phyloP scores from a whole-genome alignment of 2,797 vertebrate genomes.

The Carcharodon carcharias region DNA sequence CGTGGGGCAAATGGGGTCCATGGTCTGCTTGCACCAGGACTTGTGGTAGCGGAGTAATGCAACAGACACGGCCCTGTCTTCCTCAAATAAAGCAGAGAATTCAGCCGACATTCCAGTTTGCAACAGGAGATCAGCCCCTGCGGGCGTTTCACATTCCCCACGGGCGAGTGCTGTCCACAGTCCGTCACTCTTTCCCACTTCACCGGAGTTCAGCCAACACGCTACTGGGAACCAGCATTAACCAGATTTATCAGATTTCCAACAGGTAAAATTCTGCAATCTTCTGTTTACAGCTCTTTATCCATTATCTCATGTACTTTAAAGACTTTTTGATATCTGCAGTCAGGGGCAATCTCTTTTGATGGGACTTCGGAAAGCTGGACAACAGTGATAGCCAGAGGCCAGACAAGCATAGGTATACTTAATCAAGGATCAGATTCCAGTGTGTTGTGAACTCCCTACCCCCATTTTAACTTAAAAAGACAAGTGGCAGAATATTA shows the following conservation, averaged over 20 bases:
- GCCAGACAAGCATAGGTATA: neutral
- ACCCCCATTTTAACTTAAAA: neutral
- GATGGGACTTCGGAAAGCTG: neutral
- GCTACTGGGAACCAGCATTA: neutral
- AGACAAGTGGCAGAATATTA: neutral
- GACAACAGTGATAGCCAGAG: neutral
- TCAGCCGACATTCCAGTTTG: slow-evolving; percentile 19
- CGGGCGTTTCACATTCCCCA: neutral
- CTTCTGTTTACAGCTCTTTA: neutral
- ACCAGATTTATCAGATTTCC: neutral
- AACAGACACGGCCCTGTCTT: slow-evolving; percentile 18
- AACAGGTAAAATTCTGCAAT: slow-evolving; percentile 12
- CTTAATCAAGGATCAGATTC: neutral
- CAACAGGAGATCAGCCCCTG: neutral
- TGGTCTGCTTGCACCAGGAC: slow-evolving; percentile 24
- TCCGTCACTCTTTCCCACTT: neutral
- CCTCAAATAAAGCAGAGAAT: neutral
- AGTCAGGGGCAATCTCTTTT: neutral
- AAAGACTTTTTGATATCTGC: neutral
- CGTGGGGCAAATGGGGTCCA: neutral
- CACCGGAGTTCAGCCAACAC: neutral
- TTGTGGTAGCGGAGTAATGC: neutral
- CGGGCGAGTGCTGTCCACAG: neutral
- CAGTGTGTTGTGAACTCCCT: neutral
- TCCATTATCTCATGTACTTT: neutral